Conservation (phyloP, 2,888 invertebrate genomes). For the Geotrupes spiniger region DNA sequence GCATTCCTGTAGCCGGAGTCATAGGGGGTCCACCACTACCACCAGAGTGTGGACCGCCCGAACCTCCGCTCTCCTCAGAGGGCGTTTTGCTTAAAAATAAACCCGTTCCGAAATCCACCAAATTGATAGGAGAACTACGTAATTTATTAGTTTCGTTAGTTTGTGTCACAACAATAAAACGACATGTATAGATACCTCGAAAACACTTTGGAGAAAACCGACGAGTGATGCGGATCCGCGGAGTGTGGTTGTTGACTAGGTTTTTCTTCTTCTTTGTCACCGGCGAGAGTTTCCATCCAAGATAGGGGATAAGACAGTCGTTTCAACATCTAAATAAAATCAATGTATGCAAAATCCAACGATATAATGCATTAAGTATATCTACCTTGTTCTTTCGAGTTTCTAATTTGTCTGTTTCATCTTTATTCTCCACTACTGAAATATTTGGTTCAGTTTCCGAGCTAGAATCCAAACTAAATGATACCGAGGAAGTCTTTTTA, state of each 20-base stretch:
- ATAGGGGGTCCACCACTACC: constrained; percentile 57
- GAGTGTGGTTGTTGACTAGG: constrained; percentile 47
- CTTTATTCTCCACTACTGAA: constrained; percentile 49
- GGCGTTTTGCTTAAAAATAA: constrained; percentile 90
- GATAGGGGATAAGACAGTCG: constrained; percentile 86
- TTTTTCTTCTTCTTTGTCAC: constrained; percentile 62
- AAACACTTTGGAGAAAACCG: constrained; percentile 88
- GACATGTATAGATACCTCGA: constrained; percentile 64
- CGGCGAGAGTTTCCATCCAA: constrained; percentile 87
- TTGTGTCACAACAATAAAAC: constrained; percentile 24
- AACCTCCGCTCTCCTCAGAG: constrained; percentile 79
- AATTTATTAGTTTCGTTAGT: constrained; percentile 13
- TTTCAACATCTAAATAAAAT: constrained; percentile 73
- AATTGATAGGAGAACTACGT: constrained; percentile 83
- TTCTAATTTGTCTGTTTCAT: constrained; percentile 58
- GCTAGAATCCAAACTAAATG: constrained; percentile 67
- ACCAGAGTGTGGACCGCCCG: constrained; percentile 49
- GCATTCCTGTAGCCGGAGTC: constrained; percentile 61
- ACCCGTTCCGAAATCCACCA: constrained; percentile 95
- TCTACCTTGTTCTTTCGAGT: constrained; percentile 72
- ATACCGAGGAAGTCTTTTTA: constrained; percentile 70
- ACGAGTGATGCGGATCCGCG: constrained; percentile 59
- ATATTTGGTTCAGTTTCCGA: constrained; percentile 51
- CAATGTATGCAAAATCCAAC: constrained; percentile 3
- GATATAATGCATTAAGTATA: neutral